Base-by-base conservation (phyloP, 2,797 vertebrate genomes). In the Semaprochilodus insignis region DNA sequence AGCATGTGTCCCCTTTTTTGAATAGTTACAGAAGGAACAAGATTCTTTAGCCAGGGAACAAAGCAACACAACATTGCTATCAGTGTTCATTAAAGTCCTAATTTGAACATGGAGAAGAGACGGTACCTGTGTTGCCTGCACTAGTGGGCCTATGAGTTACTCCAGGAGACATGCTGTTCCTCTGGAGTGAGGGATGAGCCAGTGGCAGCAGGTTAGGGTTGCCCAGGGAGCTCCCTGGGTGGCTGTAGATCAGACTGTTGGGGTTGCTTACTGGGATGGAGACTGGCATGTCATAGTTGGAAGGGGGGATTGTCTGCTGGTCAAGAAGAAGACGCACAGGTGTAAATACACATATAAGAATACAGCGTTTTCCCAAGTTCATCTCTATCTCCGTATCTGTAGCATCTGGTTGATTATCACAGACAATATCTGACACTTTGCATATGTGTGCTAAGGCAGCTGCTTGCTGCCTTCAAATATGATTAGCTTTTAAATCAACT, bases 131-230 rank as follows among this genome's bases (percentile, higher is more conserved):
- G 95, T 96, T 96, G 89, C 97, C 97, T 73, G 96, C 91, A 94
- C 97, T 98, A 0, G 97, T 92, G 86, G 97, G 96, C 83, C 97
- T 89, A 91, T 97, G 96, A 88, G 94, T 95, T 87, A 96, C 93
- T 52, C 96, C 96, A 80, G 97, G 97, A 85, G 97, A 99, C 96
- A 98, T 96, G 92, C 95, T 97, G 94, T 95, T 99, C 86, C 97
- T 96, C 93, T 98, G 98, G 93, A 99, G 93, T 86, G 96, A 95
- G 60, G 95, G 91, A 88, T 94, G 93, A 0, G 92, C 92, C 89
- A 97, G 88, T 1, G 97, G 97, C 94, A 97, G 91, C 90, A 99
- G 93, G 90, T 95, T 97, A 90, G 96, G 97, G 89, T 96, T 97
- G 15, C 94, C 93, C 88, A 98, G 89, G 0, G 95, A 94, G 48